Conservation (phyloP, 2,888 invertebrate genomes). For the Xestia c-nigrum region DNA sequence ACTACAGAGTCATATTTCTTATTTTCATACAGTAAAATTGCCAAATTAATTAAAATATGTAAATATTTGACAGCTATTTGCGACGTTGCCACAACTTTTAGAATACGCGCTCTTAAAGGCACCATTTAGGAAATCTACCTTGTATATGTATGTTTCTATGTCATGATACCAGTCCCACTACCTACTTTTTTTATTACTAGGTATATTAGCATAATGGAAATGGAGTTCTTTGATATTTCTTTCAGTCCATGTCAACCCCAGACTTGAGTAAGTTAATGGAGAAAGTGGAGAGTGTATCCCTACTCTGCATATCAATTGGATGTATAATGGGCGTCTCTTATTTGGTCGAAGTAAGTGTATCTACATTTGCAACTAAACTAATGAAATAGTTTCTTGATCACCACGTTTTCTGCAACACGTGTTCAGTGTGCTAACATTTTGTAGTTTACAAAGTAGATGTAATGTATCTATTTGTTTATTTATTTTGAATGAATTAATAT, state of each 20-base stretch:
- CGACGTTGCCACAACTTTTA: too few relatives aligned
- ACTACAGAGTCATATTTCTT: too few relatives aligned
- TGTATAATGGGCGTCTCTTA: constrained; percentile 72
- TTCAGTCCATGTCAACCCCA: constrained; percentile 76
- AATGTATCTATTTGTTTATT: too few relatives aligned
- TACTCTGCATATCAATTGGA: constrained; percentile 72
- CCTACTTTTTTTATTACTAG: too few relatives aligned
- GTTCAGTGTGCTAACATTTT: neutral
- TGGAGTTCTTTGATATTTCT: constrained; percentile 20
- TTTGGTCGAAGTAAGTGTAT: constrained; percentile 72
- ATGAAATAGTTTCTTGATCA: neutral
- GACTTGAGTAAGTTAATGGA: constrained; percentile 70
- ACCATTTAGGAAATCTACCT: neutral
- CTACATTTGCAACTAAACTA: neutral
- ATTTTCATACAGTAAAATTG: too few relatives aligned
- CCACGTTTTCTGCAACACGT: neutral
- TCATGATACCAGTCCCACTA: neutral
- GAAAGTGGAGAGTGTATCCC: constrained; percentile 71
- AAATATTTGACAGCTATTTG: too few relatives aligned
- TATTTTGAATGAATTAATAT: neutral
- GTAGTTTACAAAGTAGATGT: neutral
- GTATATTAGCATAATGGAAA: constrained; percentile 16
- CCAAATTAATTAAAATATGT: too few relatives aligned
- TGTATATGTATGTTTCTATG: neutral
- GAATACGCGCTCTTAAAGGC: too few relatives aligned